These are phyloP conservation scores for Molossus molossus DNA, from an alignment of 2,797 vertebrate genomes.

Conservation along the genomic window DNA sequence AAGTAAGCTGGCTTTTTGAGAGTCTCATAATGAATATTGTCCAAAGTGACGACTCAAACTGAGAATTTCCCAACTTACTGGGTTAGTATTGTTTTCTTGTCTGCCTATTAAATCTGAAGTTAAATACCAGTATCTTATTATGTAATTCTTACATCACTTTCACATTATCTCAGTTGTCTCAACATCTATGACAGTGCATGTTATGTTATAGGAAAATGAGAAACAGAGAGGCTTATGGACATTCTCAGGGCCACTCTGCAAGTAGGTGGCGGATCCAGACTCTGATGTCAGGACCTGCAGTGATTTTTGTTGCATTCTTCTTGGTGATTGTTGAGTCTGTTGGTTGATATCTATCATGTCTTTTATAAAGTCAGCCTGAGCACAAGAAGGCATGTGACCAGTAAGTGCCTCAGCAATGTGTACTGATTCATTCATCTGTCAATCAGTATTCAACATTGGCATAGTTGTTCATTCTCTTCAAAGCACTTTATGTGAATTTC, in stretches of 20 bases:
- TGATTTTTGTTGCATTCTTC: neutral
- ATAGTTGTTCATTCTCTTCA: conserved; percentile 37
- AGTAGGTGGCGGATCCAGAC: neutral
- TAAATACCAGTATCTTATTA: neutral
- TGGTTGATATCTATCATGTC: neutral
- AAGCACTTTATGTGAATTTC: conserved; percentile 44
- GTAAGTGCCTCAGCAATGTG: neutral
- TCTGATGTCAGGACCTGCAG: neutral
- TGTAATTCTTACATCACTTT: conserved; percentile 7
- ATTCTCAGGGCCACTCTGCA: neutral
- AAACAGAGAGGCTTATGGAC: neutral
- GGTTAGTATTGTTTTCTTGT: conserved; percentile 40
- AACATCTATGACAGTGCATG: neutral
- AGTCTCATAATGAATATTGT: neutral
- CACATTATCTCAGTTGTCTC: neutral
- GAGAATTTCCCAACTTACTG: neutral
- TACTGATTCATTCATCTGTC: conserved; percentile 13
- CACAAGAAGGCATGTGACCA: neutral
- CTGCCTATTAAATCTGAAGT: conserved; percentile 2
- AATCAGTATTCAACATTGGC: neutral
- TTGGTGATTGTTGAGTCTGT: neutral
- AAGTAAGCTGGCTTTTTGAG: neutral
- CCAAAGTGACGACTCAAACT: conserved; percentile 4
- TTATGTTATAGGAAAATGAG: neutral
- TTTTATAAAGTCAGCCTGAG: conserved; percentile 38